These are phyloP conservation scores for Keiferia lycopersicella DNA, from an alignment of 2,888 invertebrate genomes.

Conservation along the genomic window DNA sequence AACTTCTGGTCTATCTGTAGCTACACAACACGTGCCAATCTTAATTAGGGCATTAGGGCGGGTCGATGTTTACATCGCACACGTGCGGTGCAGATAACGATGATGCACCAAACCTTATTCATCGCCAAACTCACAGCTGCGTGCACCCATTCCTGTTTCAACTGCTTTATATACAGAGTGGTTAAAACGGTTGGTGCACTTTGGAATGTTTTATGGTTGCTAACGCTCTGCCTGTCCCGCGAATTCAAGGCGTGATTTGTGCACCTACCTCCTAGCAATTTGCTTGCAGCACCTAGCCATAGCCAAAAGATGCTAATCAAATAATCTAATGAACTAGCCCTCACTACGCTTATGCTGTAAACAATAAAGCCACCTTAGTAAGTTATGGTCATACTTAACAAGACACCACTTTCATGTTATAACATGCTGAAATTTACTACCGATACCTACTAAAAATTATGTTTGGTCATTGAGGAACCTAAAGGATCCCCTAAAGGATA, in stretches of 20 bases:
- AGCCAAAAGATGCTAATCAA: neutral
- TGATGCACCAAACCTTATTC: neutral
- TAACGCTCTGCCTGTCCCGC: too few species aligned
- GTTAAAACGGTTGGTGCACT: too few species aligned
- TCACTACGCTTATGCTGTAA: neutral
- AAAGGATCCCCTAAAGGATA: neutral
- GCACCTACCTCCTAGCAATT: too few species aligned
- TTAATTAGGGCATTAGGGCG: neutral
- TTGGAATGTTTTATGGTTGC: too few species aligned
- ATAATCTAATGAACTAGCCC: neutral
- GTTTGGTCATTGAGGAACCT: neutral
- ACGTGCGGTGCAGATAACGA: neutral
- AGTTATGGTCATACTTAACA: too few species aligned
- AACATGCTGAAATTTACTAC: too few species aligned
- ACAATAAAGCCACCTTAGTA: neutral
- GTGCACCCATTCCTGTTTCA: too few species aligned
- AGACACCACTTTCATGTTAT: too few species aligned
- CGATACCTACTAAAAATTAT: too few species aligned
- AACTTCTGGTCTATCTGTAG: constrained; percentile 4
- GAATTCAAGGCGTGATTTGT: too few species aligned
- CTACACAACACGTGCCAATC: neutral
- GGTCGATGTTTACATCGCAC: neutral
- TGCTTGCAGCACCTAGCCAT: too few species aligned
- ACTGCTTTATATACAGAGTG: too few species aligned
- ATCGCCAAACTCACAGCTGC: neutral